phyloP scores from a whole-genome alignment of 2,797 vertebrate genomes.

The Darevskia nairensis region DNA sequence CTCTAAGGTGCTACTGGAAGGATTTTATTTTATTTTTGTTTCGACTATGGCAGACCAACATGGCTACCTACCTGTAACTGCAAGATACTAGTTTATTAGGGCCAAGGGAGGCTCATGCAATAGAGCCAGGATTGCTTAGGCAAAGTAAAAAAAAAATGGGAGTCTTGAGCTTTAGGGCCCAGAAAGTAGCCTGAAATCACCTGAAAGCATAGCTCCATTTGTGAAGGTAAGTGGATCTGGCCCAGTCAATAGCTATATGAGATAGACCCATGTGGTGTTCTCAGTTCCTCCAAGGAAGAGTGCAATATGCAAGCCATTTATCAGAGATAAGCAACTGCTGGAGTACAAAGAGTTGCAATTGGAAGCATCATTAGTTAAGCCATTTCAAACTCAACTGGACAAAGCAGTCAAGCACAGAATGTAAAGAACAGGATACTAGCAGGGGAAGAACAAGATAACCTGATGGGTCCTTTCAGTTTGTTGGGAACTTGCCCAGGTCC shows the following conservation, averaged over 20 bases:
- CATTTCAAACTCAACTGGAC: constrained; percentile 31
- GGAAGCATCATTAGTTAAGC: constrained; percentile 29
- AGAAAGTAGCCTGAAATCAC: neutral
- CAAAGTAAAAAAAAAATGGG: neutral
- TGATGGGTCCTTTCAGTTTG: neutral
- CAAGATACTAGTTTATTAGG: neutral
- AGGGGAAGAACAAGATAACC: constrained; percentile 17
- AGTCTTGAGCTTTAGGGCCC: neutral
- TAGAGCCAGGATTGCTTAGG: neutral
- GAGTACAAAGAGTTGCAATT: constrained; percentile 12
- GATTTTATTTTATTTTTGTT: too few relatives aligned
- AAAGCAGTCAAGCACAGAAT: constrained; percentile 16
- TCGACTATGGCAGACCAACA: too few relatives aligned
- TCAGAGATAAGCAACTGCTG: constrained; percentile 7
- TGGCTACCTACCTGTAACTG: too few relatives aligned
- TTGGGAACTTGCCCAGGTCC: neutral
- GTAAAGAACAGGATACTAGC: constrained; percentile 26
- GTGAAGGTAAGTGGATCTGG: neutral
- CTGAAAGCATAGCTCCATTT: neutral
- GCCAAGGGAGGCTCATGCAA: neutral
- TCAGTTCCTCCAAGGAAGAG: neutral
- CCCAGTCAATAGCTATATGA: neutral
- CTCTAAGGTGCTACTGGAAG: too few relatives aligned
- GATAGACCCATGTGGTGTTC: neutral
- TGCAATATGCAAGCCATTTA: neutral